A percentile compares a stretch with the other conserved stretches of the same genome.
phyloP scores from a whole-genome alignment of 2,888 invertebrate genomes.

The Reticulitermes lucifugus region DNA sequence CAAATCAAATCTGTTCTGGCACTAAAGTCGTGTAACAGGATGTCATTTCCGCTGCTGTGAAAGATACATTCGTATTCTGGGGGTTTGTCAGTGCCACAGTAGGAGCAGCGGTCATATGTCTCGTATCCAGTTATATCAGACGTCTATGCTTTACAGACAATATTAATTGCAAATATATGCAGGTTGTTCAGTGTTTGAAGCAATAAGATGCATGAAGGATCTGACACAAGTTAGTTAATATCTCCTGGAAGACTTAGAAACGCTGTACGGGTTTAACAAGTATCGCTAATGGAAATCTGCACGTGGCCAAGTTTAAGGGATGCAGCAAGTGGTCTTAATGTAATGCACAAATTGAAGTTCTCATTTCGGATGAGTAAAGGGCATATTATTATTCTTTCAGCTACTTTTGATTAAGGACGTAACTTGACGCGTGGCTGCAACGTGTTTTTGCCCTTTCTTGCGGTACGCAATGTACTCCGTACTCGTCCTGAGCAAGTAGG shows the following conservation, averaged over 20 bases:
- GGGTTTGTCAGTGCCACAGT: neutral
- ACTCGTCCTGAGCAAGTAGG: too few species aligned
- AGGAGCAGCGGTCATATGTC: too few species aligned
- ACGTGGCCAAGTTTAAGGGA: neutral
- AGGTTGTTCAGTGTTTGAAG: neutral
- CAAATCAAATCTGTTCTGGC: too few species aligned
- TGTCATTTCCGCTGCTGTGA: too few species aligned
- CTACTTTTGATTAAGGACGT: neutral
- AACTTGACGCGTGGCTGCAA: neutral
- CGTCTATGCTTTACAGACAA: neutral
- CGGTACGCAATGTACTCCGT: too few species aligned
- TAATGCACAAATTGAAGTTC: neutral
- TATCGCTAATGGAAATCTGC: constrained; percentile 2
- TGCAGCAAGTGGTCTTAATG: constrained; percentile 8
- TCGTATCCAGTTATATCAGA: too few species aligned
- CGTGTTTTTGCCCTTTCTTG: too few species aligned
- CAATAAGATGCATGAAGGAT: neutral
- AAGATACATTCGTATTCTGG: neutral
- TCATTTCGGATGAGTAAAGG: constrained; percentile 10
- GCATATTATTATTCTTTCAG: constrained; percentile 1
- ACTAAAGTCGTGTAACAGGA: too few species aligned
- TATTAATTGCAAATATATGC: neutral
- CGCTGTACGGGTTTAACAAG: neutral
- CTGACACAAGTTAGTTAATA: neutral
- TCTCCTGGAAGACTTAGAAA: neutral